Conservation (phyloP, 2,888 invertebrate genomes). For the Psylliodes chrysocephalus region DNA sequence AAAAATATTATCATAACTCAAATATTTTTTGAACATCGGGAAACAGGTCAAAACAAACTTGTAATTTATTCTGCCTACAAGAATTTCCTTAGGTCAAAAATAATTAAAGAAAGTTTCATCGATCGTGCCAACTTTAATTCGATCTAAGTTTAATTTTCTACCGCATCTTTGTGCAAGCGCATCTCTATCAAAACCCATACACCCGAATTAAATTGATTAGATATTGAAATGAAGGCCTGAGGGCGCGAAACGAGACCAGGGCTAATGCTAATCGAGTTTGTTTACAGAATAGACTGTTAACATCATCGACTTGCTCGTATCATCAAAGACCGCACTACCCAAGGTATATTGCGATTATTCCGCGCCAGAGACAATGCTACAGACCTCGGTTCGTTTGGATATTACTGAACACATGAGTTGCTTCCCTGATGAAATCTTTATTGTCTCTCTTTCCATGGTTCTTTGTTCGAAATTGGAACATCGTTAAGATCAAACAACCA, state of each 20-base stretch:
- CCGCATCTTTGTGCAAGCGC: constrained; percentile 55
- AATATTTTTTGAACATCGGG: too few species aligned
- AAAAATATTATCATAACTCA: too few species aligned
- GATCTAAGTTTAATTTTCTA: constrained; percentile 56
- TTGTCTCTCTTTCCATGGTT: constrained; percentile 28
- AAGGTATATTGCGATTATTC: constrained; percentile 55
- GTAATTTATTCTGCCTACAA: too few species aligned
- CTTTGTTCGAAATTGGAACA: constrained; percentile 22
- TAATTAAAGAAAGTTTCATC: constrained; percentile 47
- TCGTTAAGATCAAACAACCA: constrained; percentile 7
- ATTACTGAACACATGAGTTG: constrained; percentile 46
- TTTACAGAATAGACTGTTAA: constrained; percentile 61
- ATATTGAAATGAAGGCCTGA: constrained; percentile 60
- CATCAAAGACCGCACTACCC: constrained; percentile 55
- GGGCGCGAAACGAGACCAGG: constrained; percentile 59
- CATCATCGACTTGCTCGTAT: constrained; percentile 54
- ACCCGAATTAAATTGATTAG: constrained; percentile 60
- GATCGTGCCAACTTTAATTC: constrained; percentile 54
- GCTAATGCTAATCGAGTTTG: constrained; percentile 60
- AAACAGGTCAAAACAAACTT: too few species aligned
- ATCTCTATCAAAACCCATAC: constrained; percentile 60
- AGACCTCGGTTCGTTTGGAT: constrained; percentile 36
- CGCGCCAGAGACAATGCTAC: constrained; percentile 51
- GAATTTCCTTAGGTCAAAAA: not conserved
- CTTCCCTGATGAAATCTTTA: constrained; percentile 41